Percentiles rank a stretch among this genome's conserved stretches.
Conservation (phyloP, 2,888 invertebrate genomes). For the Bombylius major region DNA sequence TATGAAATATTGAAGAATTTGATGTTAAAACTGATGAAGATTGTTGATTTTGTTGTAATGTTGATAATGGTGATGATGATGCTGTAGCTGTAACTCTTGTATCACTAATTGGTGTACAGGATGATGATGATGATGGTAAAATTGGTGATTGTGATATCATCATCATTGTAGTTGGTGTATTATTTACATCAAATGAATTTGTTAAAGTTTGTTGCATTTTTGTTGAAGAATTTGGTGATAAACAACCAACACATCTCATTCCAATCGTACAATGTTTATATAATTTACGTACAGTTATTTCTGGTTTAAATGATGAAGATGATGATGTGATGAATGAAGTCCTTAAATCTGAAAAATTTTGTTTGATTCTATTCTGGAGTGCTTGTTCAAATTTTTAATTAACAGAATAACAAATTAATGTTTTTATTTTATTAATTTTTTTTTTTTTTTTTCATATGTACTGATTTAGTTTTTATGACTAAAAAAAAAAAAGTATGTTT, state of each 20-base stretch:
- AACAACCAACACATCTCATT: slow-evolving; percentile 1
- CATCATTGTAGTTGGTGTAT: background rate
- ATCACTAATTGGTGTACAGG: slow-evolving; percentile 1
- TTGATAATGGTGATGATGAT: background rate
- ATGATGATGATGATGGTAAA: slow-evolving; percentile 7
- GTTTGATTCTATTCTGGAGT: slow-evolving; percentile 20
- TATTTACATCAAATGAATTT: background rate
- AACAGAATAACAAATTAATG: background rate
- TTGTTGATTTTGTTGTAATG: background rate
- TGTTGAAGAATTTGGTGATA: background rate
- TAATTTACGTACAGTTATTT: slow-evolving; percentile 33
- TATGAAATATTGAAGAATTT: slow-evolving; percentile 5
- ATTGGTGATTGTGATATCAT: slow-evolving; percentile 2
- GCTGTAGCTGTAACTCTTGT: background rate
- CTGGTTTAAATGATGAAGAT: slow-evolving; percentile 26
- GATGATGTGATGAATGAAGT: slow-evolving; percentile 19
- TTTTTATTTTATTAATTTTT: slow-evolving; percentile 4
- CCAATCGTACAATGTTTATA: slow-evolving; percentile 30
- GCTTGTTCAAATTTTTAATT: slow-evolving; percentile 1
- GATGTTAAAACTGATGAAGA: background rate
- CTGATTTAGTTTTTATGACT: too few relatives aligned
- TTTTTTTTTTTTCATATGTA: background rate
- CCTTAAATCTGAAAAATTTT: slow-evolving; percentile 37
- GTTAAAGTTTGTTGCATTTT: too few relatives aligned
- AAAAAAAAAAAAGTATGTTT: too few relatives aligned